Percentiles rank a stretch among this genome's conserved stretches.
Evolutionary conservation across 2,113 vertebrate species (phyloP).

Genomic region (Oreotrochilus melanogaster): DNA sequence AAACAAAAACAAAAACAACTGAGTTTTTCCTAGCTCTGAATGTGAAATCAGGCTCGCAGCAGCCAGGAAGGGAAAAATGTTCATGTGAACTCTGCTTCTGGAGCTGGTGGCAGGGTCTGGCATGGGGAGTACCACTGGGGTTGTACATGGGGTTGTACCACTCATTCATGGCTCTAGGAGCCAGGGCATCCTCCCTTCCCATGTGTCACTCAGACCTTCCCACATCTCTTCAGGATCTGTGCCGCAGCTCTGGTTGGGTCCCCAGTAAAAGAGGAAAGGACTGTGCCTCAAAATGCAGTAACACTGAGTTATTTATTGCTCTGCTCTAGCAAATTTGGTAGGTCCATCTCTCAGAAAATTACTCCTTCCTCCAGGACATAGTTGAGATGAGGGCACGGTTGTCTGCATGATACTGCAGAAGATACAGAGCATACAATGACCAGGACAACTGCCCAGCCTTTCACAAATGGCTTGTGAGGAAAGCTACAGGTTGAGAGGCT

Average conservation of each 20-base stretch:
- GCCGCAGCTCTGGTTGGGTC: neutral
- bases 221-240: neutral
- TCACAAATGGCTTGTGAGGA: neutral
- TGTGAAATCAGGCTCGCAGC: neutral
- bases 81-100: neutral
- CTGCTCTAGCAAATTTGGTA: neutral
- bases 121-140: no score
- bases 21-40: neutral
- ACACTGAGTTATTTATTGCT: neutral
- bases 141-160: neutral
- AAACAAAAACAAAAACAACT: no score
- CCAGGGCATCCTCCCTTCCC: neutral
- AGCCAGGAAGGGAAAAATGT: neutral
- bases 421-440: neutral
- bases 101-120: neutral
- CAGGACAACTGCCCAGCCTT: neutral
- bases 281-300: neutral
- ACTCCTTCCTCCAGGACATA: neutral
- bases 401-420: neutral
- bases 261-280: neutral
- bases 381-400: neutral
- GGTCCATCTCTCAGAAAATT: neutral
- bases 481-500: neutral
- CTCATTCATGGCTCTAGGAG: neutral
- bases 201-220: neutral